Evolutionary conservation across 2,797 vertebrate genomes (phyloP), one percentile per base, ranked within the genome.

Genomic region (Mormyrops attenuatus): DNA sequence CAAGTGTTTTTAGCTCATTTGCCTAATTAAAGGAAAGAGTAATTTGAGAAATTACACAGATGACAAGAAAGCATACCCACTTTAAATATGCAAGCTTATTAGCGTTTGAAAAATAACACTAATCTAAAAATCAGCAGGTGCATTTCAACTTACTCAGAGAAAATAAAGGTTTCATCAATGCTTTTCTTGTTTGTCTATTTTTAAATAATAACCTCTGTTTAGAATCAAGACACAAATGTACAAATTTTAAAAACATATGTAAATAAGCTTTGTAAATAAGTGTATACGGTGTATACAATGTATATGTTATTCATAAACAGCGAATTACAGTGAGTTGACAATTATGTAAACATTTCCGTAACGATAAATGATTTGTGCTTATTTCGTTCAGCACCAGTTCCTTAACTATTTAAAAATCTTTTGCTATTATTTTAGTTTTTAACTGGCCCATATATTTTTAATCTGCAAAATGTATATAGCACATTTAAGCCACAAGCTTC

Each of bases 401-500:
- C 73, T 66, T 22, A 34, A 80, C 47, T 38, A 44, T 89, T 92
- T 89, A 89, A 1, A 88, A 89, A 91, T 90, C 89, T 92, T 93
- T 93, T 91, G 92, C 92, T 50, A 60, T 89, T 60, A 90, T 92
- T 91, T 90, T 73, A 87, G 89, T 91, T 92, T 94, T 91, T 91
- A 55, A 86, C 90, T 85, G 92, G 92, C 92, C 90, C 89, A 90
- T 92, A 92, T 91, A 92, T 92, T 92, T 38, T 94, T 94, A 90
- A 93, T 93, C 92, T 93, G 92, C 92, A 91, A 89, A 93, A 95
- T 92, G 94, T 95, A 94, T 94, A 94, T 93, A 93, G 95, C 93
- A 94, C 94, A 94, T 95, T 95, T 94, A 93, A 95, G 91, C 91
- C 94, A 94, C 90, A 88, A 82, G 94, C 92, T 95, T 92, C 93